Base-by-base conservation (phyloP, 2,113 vertebrate species). In the Lichenostomus cassidix region DNA sequence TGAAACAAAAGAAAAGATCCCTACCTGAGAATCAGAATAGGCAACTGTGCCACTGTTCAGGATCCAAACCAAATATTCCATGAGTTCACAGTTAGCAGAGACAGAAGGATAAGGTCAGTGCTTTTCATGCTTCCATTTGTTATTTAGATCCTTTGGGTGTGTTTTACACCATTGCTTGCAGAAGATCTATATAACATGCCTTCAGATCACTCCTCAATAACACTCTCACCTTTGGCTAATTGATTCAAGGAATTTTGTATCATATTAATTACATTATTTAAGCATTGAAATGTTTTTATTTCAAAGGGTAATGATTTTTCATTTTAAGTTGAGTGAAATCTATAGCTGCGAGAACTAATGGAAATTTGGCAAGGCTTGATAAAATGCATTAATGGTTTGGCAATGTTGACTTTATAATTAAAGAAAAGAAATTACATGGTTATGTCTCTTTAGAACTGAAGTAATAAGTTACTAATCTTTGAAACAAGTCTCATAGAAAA, bases 241-340 rank as follows among this genome's bases (percentile, higher is more conserved):
- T 87, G n/a, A 73, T 67, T 94, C 25, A 59, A 82, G 9, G 39
- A 82, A 49, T 87, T 90, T 87, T 75, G 24, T 58, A 44, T 76
- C 24, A 58, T 84, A 73, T 84, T 82, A 90, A 87, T 90, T 88
- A 59, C 31, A 76, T 63, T 63, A 84, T 89, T 81, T 80, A 90
- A 83, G 21, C 15, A 71, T 74, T 29, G 1, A 83, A 91, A 67
- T 44, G 1, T 39, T 60, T 85, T 52, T 91, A 71, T 91, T 79
- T 47, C 14, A 52, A 28, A 78, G 6, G 23, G 22, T 55, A 82
- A 59, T 59, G 52, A 79, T 91, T 88, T 94, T 89, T 80, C n/a
- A 58, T 83, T 96, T 87, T 86, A 35, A 73, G 9, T 71, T 86
- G 41, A 73, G 10, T 71, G 53, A 90, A 91, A 91, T 78, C 29